Evolutionary conservation across 2,113 vertebrate genomes (phyloP).

Genomic region (Dinomys branickii): DNA sequence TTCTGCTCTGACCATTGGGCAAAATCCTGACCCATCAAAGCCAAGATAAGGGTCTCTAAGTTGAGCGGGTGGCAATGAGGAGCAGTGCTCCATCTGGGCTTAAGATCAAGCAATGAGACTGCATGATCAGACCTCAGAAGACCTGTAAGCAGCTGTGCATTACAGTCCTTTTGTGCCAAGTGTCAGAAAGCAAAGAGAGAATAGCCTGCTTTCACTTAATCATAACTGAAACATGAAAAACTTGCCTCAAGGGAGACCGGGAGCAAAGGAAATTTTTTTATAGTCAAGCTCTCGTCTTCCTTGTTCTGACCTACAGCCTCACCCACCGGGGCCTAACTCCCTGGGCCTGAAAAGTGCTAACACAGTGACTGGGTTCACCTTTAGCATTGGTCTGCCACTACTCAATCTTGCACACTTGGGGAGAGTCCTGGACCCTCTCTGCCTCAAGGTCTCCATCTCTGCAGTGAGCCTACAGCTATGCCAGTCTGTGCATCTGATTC

Average conservation of each 20-base stretch:
- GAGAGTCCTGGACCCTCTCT: neutral
- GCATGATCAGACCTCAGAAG: constrained; percentile 55
- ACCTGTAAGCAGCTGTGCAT: neutral
- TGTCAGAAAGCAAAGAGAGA: neutral
- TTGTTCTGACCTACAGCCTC: neutral
- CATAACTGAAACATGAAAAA: neutral
- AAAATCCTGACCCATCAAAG: neutral
- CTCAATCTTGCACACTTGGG: neutral
- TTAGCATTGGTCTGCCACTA: neutral
- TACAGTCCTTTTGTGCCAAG: neutral
- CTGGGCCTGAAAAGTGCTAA: neutral
- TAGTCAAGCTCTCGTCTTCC: neutral
- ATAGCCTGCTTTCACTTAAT: neutral
- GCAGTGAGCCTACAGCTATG: neutral
- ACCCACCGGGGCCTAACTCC: neutral
- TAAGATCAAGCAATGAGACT: constrained; percentile 27
- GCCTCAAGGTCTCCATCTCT: neutral
- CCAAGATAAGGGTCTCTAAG: neutral
- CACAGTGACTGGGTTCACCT: neutral
- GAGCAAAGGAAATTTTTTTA: neutral
- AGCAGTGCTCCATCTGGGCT: neutral
- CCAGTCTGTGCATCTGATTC: neutral
- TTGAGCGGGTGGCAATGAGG: constrained; percentile 64
- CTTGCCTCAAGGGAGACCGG: neutral
- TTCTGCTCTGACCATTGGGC: neutral